Evolutionary conservation across 1,140 invertebrate genomes (phyloP), one percentile per base, ranked within the genome.

Genomic region (Ctenoplectra terminalis): DNA sequence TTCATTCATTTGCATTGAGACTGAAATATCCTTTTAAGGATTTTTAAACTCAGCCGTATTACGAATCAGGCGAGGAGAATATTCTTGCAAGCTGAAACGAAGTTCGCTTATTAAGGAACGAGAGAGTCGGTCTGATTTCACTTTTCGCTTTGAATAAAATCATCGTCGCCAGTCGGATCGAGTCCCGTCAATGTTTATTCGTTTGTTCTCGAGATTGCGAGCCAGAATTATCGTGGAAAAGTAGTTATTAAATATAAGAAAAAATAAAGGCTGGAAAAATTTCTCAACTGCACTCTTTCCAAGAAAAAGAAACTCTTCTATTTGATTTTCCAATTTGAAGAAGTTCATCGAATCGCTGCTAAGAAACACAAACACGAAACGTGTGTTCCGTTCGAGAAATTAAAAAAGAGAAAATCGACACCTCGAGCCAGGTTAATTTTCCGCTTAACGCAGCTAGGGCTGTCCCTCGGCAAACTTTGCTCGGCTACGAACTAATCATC

Each of bases 401-500:
- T 9, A 11, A 54, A 26, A 26, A 13, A 26, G 23, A 52, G 13
- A 37, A 15, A 54, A 54, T 29, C n/a, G 26, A 34, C 23, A n/a
- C 7, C 9, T 9, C 20, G 48, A 37, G 50, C 13, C 48, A 37
- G 50, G 31, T 71, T 71, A 71, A 54, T 71, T 71, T 71, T 37
- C 67, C 67, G 50, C 34, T 54, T 54, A 71, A 54, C 50, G 34
- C 48, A 37, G 5, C 15, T 23, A 9, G 15, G 11, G 63, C 34
- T 20, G n/a, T 17, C 17, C 13, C 72, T 20, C 29, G 13, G 58
- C 31, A 31, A 64, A 75, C 29, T 75, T 75, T 29, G n/a, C 9
- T 50, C 23, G 34, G n/a, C 46, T 9, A n/a, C 43, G 46, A 64
- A 75, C 60, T 75, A 63, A 75, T 75, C 60, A 75, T 37, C 58